Conservation (phyloP, 2,888 invertebrate species). For the Odontothrips loti region DNA sequence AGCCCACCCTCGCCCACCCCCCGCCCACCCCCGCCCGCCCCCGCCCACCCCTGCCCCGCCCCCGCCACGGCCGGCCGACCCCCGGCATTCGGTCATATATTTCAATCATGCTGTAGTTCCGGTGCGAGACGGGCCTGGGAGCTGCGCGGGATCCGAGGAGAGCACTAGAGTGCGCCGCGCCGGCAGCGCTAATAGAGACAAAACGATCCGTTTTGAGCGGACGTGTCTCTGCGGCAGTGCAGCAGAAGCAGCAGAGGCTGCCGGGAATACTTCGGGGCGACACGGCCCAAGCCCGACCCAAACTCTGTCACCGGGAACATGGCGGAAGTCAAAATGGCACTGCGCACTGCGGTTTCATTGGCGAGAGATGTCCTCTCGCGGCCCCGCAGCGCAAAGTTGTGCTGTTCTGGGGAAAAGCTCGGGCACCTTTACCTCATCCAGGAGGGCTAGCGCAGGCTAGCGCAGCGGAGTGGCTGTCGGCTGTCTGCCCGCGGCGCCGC, state of each 20-base stretch:
- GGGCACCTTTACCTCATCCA: no score
- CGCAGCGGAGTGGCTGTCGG: no score
- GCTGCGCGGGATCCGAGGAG: background rate
- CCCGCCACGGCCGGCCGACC: background rate
- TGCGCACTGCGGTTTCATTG: no score
- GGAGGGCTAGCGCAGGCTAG: no score
- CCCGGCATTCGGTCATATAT: conserved; percentile 10
- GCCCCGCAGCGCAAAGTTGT: no score
- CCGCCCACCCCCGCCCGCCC: background rate
- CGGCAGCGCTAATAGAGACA: conserved; percentile 5
- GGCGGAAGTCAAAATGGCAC: no score
- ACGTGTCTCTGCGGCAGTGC: background rate
- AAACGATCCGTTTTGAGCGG: background rate
- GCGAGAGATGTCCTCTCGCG: no score
- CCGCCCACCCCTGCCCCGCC: background rate
- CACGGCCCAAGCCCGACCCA: no score
- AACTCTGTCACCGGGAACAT: no score
- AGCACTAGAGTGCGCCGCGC: background rate
- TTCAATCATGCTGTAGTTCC: conserved; percentile 1
- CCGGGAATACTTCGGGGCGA: no score
- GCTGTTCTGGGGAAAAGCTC: no score
- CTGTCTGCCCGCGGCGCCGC: background rate
- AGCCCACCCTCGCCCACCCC: background rate
- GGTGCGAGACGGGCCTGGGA: background rate
- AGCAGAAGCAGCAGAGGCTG: no score